Evolutionary conservation across 2,888 invertebrate genomes (phyloP).

Genomic region (Heliconius erato): DNA sequence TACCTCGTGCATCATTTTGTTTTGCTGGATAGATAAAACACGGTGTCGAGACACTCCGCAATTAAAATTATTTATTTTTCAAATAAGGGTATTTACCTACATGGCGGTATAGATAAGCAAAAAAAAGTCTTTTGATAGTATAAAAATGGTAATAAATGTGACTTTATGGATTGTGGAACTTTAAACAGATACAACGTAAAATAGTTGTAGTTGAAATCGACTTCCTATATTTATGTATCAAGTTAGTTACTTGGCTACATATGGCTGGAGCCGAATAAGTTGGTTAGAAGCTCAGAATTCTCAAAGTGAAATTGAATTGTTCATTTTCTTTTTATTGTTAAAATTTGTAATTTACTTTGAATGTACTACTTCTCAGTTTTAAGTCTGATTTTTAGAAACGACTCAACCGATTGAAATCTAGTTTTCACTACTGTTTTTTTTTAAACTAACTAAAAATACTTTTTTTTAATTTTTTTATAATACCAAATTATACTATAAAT

Average conservation of each 20-base stretch:
- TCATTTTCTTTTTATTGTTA: background rate
- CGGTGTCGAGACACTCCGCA: too few relatives aligned
- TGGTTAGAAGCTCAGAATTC: background rate
- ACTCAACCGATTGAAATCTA: too few relatives aligned
- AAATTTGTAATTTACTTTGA: background rate
- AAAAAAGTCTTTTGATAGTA: background rate
- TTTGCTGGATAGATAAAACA: too few relatives aligned
- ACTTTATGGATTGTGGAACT: background rate
- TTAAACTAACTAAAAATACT: too few relatives aligned
- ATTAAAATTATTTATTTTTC: too few relatives aligned
- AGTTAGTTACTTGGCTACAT: conserved; percentile 8
- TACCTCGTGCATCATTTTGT: too few relatives aligned
- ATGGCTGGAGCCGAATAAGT: background rate
- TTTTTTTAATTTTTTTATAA: too few relatives aligned
- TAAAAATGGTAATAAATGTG: background rate
- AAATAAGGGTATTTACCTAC: too few relatives aligned
- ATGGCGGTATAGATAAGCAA: background rate
- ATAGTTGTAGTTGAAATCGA: background rate
- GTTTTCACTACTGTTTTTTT: too few relatives aligned
- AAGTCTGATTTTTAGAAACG: too few relatives aligned
- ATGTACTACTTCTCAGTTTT: background rate
- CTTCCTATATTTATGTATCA: conserved; percentile 1
- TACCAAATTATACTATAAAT: too few relatives aligned
- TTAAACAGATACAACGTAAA: background rate
- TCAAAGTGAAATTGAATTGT: background rate